phyloP scores from a whole-genome alignment of 2,113 vertebrate genomes.

The Tachycineta bicolor region DNA sequence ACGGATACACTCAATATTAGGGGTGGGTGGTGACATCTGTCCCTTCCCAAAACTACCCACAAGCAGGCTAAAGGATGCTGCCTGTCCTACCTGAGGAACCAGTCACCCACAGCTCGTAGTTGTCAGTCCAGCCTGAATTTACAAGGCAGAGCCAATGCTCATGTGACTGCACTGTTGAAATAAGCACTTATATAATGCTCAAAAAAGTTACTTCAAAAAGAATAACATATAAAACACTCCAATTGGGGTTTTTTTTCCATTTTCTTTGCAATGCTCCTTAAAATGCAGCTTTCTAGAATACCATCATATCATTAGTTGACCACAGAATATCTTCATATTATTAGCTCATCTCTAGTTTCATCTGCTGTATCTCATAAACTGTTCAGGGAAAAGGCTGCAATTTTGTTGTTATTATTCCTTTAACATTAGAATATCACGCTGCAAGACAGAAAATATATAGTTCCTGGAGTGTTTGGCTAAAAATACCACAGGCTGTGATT shows the following conservation, averaged over 20 bases:
- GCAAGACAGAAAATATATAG: neutral
- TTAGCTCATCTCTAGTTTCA: neutral
- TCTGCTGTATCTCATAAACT: neutral
- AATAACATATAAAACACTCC: neutral
- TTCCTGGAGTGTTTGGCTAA: neutral
- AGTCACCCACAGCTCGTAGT: neutral
- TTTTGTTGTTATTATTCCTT: neutral
- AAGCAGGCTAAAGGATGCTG: neutral
- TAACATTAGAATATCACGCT: neutral
- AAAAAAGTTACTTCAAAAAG: neutral
- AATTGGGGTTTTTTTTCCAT: neutral
- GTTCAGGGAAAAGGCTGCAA: neutral
- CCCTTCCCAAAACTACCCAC: neutral
- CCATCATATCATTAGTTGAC: neutral
- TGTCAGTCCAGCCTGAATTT: neutral
- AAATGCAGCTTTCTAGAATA: neutral
- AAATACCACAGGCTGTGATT: neutral
- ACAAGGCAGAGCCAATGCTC: neutral
- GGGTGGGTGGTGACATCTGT: neutral
- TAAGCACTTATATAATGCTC: neutral
- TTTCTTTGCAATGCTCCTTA: neutral
- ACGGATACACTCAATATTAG: neutral
- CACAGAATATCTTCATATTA: neutral
- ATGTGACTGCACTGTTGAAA: neutral
- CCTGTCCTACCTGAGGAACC: neutral